phyloP scores from a whole-genome alignment of 2,797 vertebrate species.

The Gallinago stenura region DNA sequence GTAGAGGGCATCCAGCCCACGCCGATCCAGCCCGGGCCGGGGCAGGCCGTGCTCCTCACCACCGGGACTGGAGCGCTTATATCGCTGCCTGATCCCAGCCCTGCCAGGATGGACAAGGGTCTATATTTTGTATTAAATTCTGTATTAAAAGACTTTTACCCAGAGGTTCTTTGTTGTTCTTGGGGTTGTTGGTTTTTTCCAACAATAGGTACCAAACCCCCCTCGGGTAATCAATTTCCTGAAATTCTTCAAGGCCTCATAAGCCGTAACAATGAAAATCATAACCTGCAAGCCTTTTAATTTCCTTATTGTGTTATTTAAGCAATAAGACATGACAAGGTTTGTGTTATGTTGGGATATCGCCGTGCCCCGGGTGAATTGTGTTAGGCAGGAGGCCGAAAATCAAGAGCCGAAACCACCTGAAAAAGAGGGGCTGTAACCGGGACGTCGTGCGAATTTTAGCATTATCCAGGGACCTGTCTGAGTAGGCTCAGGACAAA shows the following conservation, averaged over 20 bases:
- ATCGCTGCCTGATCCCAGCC: background rate
- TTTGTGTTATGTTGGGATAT: slow-evolving; percentile 30
- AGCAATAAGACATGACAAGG: slow-evolving; percentile 41
- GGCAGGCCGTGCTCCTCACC: background rate
- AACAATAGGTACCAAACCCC: background rate
- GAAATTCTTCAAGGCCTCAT: slow-evolving; percentile 33
- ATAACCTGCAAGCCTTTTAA: slow-evolving; percentile 44
- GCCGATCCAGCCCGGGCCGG: background rate
- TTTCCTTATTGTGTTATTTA: slow-evolving; percentile 61
- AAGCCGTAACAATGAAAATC: background rate
- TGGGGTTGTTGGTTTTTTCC: background rate
- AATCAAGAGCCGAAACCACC: background rate
- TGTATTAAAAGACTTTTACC: background rate
- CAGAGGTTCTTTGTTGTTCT: background rate
- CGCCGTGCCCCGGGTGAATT: slow-evolving; percentile 9
- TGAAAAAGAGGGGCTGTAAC: background rate
- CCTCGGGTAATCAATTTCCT: slow-evolving; percentile 33
- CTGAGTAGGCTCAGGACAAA: background rate
- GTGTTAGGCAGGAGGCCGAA: slow-evolving; percentile 6
- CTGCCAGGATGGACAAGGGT: background rate
- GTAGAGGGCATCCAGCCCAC: slow-evolving; percentile 74
- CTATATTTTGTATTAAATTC: background rate
- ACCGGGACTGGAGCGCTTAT: background rate
- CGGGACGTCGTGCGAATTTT: fast-evolving
- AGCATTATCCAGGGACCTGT: background rate